phyloP scores from a whole-genome alignment of 2,888 invertebrate species.

The Agonum fuliginosum region DNA sequence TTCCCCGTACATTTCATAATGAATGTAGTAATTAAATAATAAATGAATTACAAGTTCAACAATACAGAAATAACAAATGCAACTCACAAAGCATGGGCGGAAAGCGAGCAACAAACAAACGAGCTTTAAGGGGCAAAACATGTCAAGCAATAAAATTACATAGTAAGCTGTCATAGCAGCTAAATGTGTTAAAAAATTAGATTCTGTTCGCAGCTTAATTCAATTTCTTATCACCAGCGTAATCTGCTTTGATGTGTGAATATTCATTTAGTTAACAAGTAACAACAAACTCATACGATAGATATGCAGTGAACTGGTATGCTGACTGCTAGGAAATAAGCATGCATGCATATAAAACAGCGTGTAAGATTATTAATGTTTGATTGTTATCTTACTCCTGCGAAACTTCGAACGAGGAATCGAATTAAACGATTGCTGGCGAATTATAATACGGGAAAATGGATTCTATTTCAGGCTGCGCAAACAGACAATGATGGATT shows the following conservation, averaged over 20 bases:
- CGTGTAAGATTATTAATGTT: constrained; percentile 35
- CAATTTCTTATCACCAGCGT: constrained; percentile 30
- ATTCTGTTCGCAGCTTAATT: constrained; percentile 41
- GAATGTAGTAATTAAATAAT: neutral
- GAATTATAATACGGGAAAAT: constrained; percentile 14
- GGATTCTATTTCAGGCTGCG: constrained; percentile 13
- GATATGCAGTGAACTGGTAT: neutral
- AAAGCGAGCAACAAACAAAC: constrained; percentile 8
- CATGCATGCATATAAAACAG: constrained; percentile 41
- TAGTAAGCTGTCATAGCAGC: constrained; percentile 33
- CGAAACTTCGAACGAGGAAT: neutral
- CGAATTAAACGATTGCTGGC: constrained; percentile 19
- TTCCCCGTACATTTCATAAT: neutral
- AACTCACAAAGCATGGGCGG: neutral
- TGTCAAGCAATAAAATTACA: constrained; percentile 38
- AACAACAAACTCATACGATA: constrained; percentile 20
- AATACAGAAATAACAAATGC: constrained; percentile 1
- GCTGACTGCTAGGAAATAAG: constrained; percentile 16
- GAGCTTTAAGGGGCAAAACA: constrained; percentile 8
- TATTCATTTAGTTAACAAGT: constrained; percentile 41
- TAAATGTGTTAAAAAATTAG: constrained; percentile 40
- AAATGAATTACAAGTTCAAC: constrained; percentile 2
- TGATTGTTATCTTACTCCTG: constrained; percentile 20
- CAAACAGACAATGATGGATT: constrained; percentile 26
- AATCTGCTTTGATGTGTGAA: constrained; percentile 45